Conservation (phyloP, 2,797 vertebrate species). For the Megaceryle alcyon region DNA sequence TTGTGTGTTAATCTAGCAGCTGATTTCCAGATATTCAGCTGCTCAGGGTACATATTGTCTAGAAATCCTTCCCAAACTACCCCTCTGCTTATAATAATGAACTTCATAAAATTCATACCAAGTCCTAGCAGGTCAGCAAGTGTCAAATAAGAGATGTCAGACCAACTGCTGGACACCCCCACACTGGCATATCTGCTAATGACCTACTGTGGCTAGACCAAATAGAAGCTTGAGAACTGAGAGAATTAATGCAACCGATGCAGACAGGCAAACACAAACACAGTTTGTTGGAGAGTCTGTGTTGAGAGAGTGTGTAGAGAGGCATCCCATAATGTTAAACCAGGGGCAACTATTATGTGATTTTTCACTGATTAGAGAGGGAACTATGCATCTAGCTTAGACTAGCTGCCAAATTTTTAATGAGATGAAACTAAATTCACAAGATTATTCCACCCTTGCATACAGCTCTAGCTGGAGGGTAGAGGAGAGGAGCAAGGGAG, state of each 20-base stretch:
- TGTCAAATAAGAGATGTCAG: not conserved
- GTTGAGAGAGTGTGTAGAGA: not conserved
- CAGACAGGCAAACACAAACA: not conserved
- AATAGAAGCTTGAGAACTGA: not conserved
- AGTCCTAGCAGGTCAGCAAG: not conserved
- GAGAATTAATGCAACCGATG: fast-evolving
- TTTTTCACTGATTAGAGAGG: not conserved
- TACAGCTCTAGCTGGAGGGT: not conserved
- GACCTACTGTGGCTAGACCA: too few relatives aligned
- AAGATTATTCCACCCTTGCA: not conserved
- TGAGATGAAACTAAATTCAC: not conserved
- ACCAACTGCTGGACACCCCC: not conserved
- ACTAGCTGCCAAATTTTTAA: not conserved
- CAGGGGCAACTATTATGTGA: fast-evolving
- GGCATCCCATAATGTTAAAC: not conserved
- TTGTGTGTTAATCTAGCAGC: not conserved
- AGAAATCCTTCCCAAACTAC: not conserved
- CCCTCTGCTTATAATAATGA: not conserved
- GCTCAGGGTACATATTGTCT: not conserved
- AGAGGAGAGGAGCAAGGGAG: not conserved
- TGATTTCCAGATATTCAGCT: not conserved
- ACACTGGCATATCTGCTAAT: fast-evolving
- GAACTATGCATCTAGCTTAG: not conserved
- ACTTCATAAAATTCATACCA: not conserved
- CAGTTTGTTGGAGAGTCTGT: too few relatives aligned